These are phyloP conservation scores for Globia sparganii DNA, from an alignment of 2,888 invertebrate species.

Conservation along the genomic window DNA sequence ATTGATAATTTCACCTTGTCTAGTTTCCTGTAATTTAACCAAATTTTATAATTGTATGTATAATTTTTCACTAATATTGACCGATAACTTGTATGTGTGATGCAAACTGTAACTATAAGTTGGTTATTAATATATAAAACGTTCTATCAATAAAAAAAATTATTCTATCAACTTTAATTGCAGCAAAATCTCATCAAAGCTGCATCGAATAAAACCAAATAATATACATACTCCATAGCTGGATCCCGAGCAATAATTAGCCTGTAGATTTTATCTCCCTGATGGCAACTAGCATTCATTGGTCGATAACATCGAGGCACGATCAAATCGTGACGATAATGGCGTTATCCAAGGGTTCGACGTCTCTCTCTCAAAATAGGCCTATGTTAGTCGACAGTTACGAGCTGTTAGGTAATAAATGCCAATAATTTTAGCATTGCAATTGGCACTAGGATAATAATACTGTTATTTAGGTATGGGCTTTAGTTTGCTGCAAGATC, in stretches of 20 bases:
- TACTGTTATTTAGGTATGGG: conserved; percentile 30
- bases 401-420: conserved; percentile 56
- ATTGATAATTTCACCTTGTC: too few species aligned
- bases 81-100: too few species aligned
- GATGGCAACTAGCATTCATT: conserved; percentile 61
- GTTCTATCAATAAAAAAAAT: too few species aligned
- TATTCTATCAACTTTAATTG: not conserved
- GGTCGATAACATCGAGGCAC: conserved; percentile 49
- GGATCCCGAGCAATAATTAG: conserved; percentile 47
- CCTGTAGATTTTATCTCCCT: conserved; percentile 49
- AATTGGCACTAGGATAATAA: conserved; percentile 40
- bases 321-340: conserved; percentile 58
- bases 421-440: conserved; percentile 50
- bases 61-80: too few species aligned
- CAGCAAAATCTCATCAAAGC: not conserved
- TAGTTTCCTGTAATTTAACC: too few species aligned
- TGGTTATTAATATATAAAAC: too few species aligned
- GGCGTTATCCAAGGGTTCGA: conserved; percentile 38
- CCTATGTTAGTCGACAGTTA: conserved; percentile 44
- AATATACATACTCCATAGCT: conserved; percentile 31
- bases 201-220: conserved; percentile 26
- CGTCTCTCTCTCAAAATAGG: conserved; percentile 53
- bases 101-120: too few species aligned
- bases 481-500: conserved; percentile 9
- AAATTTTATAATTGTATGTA: too few species aligned